These are phyloP conservation scores for Phenacoccus solenopsis DNA, from an alignment of 1,140 invertebrate species.

Conservation along the genomic window DNA sequence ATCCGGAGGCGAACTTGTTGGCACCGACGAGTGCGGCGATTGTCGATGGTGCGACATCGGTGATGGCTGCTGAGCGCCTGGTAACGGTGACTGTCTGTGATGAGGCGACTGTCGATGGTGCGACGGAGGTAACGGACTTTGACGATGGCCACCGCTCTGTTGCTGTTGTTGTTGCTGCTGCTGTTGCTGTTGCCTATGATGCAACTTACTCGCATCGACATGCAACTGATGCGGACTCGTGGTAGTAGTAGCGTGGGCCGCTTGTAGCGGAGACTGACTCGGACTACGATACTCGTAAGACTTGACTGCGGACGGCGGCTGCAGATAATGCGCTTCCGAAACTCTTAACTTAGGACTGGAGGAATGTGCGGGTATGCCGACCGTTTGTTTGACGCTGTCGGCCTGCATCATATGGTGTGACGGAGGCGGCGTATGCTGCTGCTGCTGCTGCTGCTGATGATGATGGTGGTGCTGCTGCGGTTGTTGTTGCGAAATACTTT, in stretches of 20 bases:
- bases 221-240: slow-evolving; percentile 20
- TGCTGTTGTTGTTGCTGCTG: slow-evolving; percentile 25
- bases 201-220: not conserved
- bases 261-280: slow-evolving; percentile 30
- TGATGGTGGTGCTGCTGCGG: slow-evolving; percentile 35
- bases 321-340: slow-evolving; percentile 9
- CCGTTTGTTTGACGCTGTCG: slow-evolving; percentile 33
- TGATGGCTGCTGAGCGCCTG: not conserved
- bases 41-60: slow-evolving; percentile 18
- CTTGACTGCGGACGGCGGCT: slow-evolving; percentile 25
- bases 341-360: slow-evolving; percentile 31
- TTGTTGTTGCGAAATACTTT: slow-evolving; percentile 34
- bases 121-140: slow-evolving; percentile 26
- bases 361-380: slow-evolving; percentile 31
- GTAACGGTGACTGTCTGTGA: slow-evolving; percentile 7
- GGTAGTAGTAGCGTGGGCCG: slow-evolving; percentile 23
- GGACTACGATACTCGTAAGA: slow-evolving; percentile 25
- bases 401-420: slow-evolving; percentile 40
- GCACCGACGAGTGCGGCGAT: slow-evolving; percentile 22
- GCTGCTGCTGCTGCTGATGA: no score
- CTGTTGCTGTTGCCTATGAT: slow-evolving; percentile 22
- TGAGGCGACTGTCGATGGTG: slow-evolving; percentile 23
- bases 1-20: slow-evolving; percentile 23
- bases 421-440: slow-evolving; percentile 32
- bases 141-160: slow-evolving; percentile 24